Conservation (phyloP, 64 coral and sea anemone species). For the Porites lutea region DNA sequence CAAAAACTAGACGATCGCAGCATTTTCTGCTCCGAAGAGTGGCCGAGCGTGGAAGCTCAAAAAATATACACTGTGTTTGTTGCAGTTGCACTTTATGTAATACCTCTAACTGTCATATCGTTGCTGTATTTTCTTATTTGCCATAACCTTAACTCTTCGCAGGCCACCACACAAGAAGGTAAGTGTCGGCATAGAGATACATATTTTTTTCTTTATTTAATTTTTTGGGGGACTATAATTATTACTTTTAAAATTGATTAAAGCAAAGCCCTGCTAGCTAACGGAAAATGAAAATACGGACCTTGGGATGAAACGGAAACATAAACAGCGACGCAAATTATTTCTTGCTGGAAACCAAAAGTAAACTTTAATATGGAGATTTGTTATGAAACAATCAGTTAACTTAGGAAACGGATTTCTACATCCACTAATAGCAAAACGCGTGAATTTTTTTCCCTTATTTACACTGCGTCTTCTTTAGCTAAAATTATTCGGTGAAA, state of each 20-base stretch:
- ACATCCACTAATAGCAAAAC: background rate
- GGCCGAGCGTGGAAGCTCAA: slow-evolving; percentile 16
- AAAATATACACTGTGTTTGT: slow-evolving; percentile 16
- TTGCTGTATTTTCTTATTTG: slow-evolving; percentile 73
- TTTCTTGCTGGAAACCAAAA: background rate
- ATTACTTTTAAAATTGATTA: background rate
- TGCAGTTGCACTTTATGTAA: slow-evolving; percentile 39
- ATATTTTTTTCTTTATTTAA: background rate
- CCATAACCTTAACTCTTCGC: slow-evolving; percentile 54
- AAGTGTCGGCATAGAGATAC: background rate
- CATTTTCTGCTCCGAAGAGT: slow-evolving; percentile 55
- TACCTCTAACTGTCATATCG: slow-evolving; percentile 46
- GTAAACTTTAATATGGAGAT: background rate
- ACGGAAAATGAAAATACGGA: background rate
- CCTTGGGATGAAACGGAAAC: background rate
- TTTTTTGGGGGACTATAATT: background rate
- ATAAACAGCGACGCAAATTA: background rate
- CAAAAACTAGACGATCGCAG: background rate
- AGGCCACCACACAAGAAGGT: slow-evolving; percentile 23
- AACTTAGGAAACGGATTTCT: background rate
- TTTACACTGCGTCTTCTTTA: background rate
- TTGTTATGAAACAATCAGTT: slow-evolving; percentile 10
- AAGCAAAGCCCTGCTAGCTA: background rate
- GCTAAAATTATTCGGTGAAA: background rate
- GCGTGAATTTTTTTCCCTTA: slow-evolving; percentile 16